Percentiles rank a stretch among this genome's conserved stretches.
Evolutionary conservation across 2,113 vertebrate species (phyloP).

Genomic region (Eonycteris spelaea): DNA sequence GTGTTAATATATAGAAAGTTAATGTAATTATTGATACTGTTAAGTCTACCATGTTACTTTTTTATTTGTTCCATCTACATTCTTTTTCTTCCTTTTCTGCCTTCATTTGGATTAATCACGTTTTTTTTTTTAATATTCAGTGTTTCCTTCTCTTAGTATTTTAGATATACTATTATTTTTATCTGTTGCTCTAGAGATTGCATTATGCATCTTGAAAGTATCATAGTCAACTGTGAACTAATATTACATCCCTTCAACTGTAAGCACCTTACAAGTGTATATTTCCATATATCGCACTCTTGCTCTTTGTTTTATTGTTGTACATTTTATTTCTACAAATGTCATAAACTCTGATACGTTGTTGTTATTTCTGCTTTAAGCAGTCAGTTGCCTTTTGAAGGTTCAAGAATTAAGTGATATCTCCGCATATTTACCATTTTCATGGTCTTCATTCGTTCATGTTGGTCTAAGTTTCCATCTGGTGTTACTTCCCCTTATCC

Average conservation of each 20-base stretch:
- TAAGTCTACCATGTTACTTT: neutral
- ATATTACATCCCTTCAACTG: neutral
- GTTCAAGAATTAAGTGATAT: neutral
- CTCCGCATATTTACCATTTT: neutral
- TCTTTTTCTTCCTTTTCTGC: neutral
- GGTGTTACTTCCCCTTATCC: neutral
- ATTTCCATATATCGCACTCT: neutral
- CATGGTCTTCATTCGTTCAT: neutral
- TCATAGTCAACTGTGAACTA: neutral
- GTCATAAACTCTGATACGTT: neutral
- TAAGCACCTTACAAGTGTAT: neutral
- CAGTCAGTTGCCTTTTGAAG: neutral
- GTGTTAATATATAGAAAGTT: neutral
- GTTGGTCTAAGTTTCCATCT: neutral
- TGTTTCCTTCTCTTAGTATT: neutral
- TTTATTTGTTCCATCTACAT: neutral
- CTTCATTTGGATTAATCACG: neutral
- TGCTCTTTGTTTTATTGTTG: neutral
- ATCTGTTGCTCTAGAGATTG: neutral
- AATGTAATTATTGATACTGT: neutral
- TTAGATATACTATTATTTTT: neutral
- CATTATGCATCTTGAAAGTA: neutral
- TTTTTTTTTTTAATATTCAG: neutral
- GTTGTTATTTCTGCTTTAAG: slow-evolving; percentile 27
- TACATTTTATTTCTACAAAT: neutral